phyloP scores from a whole-genome alignment of 1,140 invertebrate genomes.

The Amyelois transitella region DNA sequence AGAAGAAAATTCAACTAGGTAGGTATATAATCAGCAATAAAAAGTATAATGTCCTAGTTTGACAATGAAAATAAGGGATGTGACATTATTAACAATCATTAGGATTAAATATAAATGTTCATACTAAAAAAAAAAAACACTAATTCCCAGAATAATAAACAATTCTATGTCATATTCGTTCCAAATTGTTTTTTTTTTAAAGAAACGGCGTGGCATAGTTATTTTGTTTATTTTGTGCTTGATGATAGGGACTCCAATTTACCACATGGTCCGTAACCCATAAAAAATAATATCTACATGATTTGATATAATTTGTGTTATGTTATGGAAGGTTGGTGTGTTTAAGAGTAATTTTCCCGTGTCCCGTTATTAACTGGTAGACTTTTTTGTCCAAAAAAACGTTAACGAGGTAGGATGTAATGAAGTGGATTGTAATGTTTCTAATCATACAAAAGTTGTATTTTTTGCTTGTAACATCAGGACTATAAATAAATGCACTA shows the following conservation, averaged over 20 bases:
- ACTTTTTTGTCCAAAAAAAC: constrained; percentile 39
- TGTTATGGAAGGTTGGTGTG: constrained; percentile 58
- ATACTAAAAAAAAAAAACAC: not conserved
- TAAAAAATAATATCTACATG: constrained; percentile 65
- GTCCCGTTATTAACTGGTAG: constrained; percentile 52
- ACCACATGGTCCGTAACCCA: constrained; percentile 52
- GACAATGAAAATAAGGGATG: too few relatives aligned
- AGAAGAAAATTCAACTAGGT: too few relatives aligned
- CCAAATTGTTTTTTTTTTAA: constrained; percentile 41
- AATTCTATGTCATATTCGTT: not conserved
- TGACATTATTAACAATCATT: not conserved
- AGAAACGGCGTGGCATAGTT: constrained; percentile 38
- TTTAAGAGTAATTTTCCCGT: constrained; percentile 50
- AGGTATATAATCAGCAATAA: too few relatives aligned
- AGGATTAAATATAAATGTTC: not conserved
- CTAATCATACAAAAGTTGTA: not conserved
- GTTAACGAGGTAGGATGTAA: constrained; percentile 31
- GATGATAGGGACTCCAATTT: constrained; percentile 59
- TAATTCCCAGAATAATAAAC: not conserved
- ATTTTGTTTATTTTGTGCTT: constrained; percentile 59
- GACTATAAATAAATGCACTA: too few relatives aligned
- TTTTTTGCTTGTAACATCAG: not conserved
- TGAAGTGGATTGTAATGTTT: not conserved
- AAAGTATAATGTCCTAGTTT: not conserved
- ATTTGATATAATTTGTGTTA: constrained; percentile 60